Percentiles rank a stretch among this genome's conserved stretches.
Conservation (phyloP, 2,888 invertebrate genomes). For the Phyto melanocephala region DNA sequence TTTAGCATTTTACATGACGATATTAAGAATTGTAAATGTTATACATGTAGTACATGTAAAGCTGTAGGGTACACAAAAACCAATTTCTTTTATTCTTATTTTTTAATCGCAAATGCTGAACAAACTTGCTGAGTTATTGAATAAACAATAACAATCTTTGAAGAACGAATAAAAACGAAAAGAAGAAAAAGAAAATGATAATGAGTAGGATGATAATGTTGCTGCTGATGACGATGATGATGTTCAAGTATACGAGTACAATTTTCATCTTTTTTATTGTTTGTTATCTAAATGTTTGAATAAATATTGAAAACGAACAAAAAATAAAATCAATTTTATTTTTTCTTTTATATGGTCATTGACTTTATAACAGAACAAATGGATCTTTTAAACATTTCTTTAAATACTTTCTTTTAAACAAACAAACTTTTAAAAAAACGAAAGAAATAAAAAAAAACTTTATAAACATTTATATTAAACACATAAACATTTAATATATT, state of each 20-base stretch:
- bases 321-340: constrained; percentile 27
- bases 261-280: constrained; percentile 24
- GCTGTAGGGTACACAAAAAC: not conserved
- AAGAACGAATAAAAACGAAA: constrained; percentile 10
- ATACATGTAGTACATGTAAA: too few species aligned
- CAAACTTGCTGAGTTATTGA: constrained; percentile 55
- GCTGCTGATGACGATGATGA: not conserved
- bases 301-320: constrained; percentile 32
- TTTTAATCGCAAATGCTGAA: not conserved
- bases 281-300: constrained; percentile 58
- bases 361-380: constrained; percentile 36
- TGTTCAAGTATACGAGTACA: constrained; percentile 29
- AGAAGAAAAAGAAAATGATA: constrained; percentile 9
- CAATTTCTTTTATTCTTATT: not conserved
- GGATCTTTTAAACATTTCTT: constrained; percentile 13
- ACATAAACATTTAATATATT: constrained; percentile 11
- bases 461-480: constrained; percentile 5
- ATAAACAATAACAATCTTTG: constrained; percentile 50
- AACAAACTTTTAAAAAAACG: constrained; percentile 31
- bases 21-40: too few species aligned
- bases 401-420: constrained; percentile 31
- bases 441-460: not conserved
- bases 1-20: too few species aligned
- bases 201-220: constrained; percentile 12
- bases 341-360: constrained; percentile 50